Percentiles rank a stretch among this genome's conserved stretches.
phyloP scores from a whole-genome alignment of 1,140 invertebrate genomes.

The Manduca sexta region DNA sequence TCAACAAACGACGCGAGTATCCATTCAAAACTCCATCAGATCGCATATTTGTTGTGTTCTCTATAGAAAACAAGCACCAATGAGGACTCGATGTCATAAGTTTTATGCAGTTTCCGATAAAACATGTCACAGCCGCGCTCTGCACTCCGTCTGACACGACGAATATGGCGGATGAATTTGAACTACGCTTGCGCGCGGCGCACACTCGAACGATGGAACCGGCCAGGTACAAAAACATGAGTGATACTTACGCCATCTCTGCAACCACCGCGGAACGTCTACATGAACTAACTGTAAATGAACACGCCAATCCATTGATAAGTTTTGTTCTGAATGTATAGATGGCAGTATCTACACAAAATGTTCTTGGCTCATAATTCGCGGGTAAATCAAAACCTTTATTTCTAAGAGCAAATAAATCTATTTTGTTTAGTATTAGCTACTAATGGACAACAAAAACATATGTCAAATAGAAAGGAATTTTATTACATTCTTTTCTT shows the following conservation, averaged over 20 bases:
- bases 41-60: slow-evolving; percentile 53
- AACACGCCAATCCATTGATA: no score
- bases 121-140: slow-evolving; percentile 66
- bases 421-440: no score
- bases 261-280: slow-evolving; percentile 10
- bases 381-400: no score
- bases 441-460: no score
- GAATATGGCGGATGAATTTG: slow-evolving; percentile 70
- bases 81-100: slow-evolving; percentile 51
- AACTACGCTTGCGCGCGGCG: slow-evolving; percentile 64
- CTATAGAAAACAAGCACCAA: slow-evolving; percentile 50
- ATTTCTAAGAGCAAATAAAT: no score
- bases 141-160: slow-evolving; percentile 68
- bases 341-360: no score
- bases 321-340: background rate
- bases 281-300: background rate
- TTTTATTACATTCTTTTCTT: no score
- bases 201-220: slow-evolving; percentile 20
- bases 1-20: slow-evolving; percentile 56
- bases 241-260: slow-evolving; percentile 32
- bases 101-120: slow-evolving; percentile 64
- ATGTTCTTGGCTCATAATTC: no score
- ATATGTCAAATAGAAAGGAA: no score
- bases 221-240: slow-evolving; percentile 47
- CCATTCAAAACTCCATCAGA: slow-evolving; percentile 44